Conservation (phyloP, 1,140 invertebrate species). For the Trichoplusia ni region DNA sequence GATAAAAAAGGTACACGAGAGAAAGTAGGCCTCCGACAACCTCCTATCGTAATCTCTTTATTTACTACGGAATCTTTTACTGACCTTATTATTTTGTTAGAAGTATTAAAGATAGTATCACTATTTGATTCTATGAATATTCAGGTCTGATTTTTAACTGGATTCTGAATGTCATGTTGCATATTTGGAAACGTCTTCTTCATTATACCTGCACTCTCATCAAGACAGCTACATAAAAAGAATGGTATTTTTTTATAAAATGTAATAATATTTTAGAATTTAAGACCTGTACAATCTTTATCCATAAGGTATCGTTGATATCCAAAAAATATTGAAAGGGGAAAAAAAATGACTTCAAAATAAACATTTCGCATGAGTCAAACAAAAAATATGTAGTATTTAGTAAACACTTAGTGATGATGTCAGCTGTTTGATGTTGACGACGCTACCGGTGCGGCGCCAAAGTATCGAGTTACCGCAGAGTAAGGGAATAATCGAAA, state of each 20-base stretch:
- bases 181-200: no score
- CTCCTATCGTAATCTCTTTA: conserved; percentile 58
- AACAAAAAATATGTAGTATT: conserved; percentile 54
- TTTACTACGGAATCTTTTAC: conserved; percentile 53
- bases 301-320: no score
- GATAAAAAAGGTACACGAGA: conserved; percentile 60
- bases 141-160: no score
- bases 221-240: no score
- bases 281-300: no score
- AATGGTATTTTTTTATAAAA: no score
- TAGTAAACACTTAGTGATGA: conserved; percentile 15
- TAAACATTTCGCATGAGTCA: conserved; percentile 29
- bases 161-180: background rate
- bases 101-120: conserved; percentile 18
- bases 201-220: no score
- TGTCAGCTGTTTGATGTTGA: conserved; percentile 57
- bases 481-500: conserved; percentile 42
- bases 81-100: conserved; percentile 50
- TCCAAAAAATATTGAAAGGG: background rate
- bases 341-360: conserved; percentile 24
- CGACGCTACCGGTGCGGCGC: conserved; percentile 51
- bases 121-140: conserved; percentile 10
- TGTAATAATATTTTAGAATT: no score
- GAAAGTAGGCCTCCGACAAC: conserved; percentile 41
- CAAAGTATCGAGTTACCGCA: conserved; percentile 54